Percentiles rank a stretch among this genome's conserved stretches.
phyloP scores from a whole-genome alignment of 2,888 invertebrate species.

The Chloroclysta siterata region DNA sequence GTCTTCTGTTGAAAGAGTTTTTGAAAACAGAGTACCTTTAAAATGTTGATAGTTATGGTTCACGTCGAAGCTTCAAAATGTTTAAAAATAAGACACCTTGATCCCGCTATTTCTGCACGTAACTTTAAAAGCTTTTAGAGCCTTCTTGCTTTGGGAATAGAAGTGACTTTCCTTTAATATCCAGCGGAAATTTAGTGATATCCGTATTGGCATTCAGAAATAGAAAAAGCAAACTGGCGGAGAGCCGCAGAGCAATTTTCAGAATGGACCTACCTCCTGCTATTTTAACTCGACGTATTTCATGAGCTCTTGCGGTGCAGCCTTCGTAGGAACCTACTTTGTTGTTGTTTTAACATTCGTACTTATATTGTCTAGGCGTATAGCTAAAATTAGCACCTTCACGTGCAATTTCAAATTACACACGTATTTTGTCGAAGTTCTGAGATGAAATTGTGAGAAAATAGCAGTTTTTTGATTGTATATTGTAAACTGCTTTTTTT shows the following conservation, averaged over 20 bases:
- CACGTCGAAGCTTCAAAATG: conserved; percentile 28
- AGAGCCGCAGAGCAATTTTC: conserved; percentile 37
- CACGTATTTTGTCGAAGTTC: no score
- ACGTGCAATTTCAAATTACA: no score
- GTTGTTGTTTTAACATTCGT: neutral
- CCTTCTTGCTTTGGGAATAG: conserved; percentile 17
- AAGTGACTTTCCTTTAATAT: conserved; percentile 11
- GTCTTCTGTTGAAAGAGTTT: conserved; percentile 4
- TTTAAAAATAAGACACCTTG: conserved; percentile 27
- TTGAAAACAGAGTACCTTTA: neutral
- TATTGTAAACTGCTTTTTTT: no score
- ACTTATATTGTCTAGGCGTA: neutral
- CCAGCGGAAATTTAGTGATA: conserved; percentile 28
- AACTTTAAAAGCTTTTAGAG: conserved; percentile 16
- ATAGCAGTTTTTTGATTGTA: no score
- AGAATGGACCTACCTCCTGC: conserved; percentile 29
- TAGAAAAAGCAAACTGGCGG: conserved; percentile 34
- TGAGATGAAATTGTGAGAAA: no score
- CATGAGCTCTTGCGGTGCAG: conserved; percentile 23
- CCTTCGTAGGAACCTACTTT: neutral
- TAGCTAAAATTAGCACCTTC: no score
- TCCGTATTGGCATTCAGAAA: conserved; percentile 39
- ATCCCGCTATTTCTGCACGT: conserved; percentile 24
- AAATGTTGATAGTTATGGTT: conserved; percentile 22
- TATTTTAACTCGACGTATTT: conserved; percentile 29